Conservation (phyloP, 1,140 invertebrate species). For the Heterodera schachtii region DNA sequence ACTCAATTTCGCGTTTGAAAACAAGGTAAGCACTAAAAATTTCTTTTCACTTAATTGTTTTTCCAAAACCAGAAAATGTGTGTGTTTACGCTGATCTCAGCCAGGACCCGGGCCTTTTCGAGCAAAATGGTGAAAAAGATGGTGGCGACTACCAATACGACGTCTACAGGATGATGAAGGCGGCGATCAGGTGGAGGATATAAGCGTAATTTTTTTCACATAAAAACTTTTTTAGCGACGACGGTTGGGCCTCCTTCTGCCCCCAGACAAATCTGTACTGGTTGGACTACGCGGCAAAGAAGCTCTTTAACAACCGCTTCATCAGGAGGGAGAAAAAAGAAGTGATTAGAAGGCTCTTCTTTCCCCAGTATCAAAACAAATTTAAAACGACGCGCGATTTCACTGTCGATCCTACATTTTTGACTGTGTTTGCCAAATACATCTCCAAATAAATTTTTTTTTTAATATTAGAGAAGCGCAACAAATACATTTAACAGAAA, state of each 20-base stretch:
- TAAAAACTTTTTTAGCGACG: background rate
- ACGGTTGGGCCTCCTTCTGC: background rate
- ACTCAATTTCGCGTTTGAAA: constrained; percentile 5
- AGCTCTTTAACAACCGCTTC: background rate
- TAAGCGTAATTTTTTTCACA: background rate
- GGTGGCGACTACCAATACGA: constrained; percentile 7
- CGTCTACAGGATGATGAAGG: constrained; percentile 1
- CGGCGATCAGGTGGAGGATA: background rate
- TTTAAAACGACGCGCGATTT: background rate
- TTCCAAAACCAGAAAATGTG: background rate
- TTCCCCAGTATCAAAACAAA: background rate
- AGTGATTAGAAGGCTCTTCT: background rate
- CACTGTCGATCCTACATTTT: background rate
- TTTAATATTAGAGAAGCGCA: too few relatives aligned
- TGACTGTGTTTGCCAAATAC: background rate
- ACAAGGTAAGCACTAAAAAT: background rate
- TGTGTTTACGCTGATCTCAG: background rate
- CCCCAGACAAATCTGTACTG: background rate
- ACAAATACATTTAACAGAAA: too few relatives aligned
- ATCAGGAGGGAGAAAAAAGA: background rate
- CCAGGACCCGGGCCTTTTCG: background rate
- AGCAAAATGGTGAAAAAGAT: background rate
- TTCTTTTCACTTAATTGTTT: background rate
- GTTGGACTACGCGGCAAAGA: background rate
- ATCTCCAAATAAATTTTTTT: background rate